A percentile compares a stretch with the other conserved stretches of the same genome.
These are phyloP conservation scores for Zapornia atra DNA, from an alignment of 2,113 vertebrate species.

Conservation along the genomic window DNA sequence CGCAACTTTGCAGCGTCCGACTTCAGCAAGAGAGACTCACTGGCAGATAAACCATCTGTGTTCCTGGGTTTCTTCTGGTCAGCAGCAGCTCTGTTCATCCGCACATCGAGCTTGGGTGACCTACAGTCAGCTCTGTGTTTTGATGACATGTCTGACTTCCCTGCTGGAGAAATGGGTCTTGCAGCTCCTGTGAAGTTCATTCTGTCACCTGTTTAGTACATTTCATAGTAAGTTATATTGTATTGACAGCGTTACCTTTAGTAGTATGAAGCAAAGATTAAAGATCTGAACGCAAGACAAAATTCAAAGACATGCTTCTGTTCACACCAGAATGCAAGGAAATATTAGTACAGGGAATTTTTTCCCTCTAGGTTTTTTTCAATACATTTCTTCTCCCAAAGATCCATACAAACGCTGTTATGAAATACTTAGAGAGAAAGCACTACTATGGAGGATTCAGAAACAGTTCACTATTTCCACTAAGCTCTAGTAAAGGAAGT, in stretches of 20 bases:
- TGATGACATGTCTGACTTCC: conserved; percentile 79
- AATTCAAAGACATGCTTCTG: neutral
- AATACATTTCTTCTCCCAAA: neutral
- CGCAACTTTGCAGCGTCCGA: conserved; percentile 93
- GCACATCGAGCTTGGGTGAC: conserved; percentile 86
- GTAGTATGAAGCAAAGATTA: neutral
- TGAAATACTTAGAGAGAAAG: neutral
- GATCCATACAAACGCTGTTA: neutral
- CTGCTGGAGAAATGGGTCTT: conserved; percentile 83
- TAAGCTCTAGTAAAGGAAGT: neutral
- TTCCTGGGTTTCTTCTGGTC: conserved; percentile 88
- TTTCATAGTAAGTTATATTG: conserved; percentile 64
- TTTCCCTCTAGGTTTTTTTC: neutral
- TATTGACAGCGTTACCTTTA: neutral
- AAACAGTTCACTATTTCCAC: neutral
- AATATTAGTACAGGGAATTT: neutral
- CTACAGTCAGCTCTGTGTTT: conserved; percentile 89
- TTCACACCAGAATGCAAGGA: neutral
- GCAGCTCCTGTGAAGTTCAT: conserved; percentile 82
- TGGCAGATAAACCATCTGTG: conserved; percentile 86
- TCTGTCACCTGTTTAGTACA: conserved; percentile 85
- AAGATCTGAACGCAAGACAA: neutral
- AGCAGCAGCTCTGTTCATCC: conserved; percentile 79
- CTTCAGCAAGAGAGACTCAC: conserved; percentile 91
- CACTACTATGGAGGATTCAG: neutral